Conservation (phyloP, 2,888 invertebrate species). For the Phaedon cochleariae region DNA sequence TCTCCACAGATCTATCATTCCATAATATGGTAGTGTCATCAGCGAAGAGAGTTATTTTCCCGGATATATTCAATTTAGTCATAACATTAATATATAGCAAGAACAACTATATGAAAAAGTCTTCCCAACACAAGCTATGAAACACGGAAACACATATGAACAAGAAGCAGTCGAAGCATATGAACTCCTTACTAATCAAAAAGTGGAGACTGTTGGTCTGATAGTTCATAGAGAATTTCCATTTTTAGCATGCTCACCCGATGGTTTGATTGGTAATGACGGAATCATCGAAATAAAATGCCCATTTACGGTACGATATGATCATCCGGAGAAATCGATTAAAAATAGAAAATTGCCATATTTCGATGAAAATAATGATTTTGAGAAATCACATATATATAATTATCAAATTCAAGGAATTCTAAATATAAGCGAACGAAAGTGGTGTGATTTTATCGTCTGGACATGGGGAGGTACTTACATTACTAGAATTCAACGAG, state of each 20-base stretch:
- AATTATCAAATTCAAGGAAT: neutral
- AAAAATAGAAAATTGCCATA: neutral
- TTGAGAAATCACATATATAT: neutral
- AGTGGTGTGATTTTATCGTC: neutral
- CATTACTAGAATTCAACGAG: neutral
- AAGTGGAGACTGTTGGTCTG: neutral
- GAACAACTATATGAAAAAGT: no score
- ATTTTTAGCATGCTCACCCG: conserved; percentile 1
- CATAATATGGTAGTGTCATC: no score
- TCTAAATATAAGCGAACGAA: neutral
- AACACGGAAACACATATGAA: no score
- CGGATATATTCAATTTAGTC: no score
- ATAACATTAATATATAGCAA: no score
- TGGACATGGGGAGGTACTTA: neutral
- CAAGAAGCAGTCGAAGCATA: no score
- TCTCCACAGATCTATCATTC: no score
- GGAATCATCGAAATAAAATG: conserved; percentile 8
- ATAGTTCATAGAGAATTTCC: neutral
- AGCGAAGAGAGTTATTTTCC: no score
- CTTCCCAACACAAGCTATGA: no score
- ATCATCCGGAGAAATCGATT: neutral
- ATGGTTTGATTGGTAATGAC: conserved; percentile 4
- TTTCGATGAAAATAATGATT: neutral
- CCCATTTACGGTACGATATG: no score
- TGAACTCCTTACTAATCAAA: no score